Evolutionary conservation across 2,888 invertebrate species (phyloP).

Genomic region (Helicoverpa assulta): DNA sequence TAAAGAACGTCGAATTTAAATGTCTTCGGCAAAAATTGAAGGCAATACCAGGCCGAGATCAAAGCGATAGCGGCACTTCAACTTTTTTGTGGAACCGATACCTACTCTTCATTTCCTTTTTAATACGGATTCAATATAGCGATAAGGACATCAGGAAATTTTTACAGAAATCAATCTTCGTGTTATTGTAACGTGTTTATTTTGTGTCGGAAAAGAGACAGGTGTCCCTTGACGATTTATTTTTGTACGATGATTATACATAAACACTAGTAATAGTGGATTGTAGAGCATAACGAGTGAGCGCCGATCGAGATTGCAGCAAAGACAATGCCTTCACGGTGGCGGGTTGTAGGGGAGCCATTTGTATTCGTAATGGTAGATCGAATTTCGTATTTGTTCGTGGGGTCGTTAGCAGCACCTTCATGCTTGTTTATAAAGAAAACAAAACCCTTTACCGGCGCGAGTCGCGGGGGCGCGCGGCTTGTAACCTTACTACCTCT

Average conservation of each 20-base stretch:
- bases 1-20: conserved; percentile 73
- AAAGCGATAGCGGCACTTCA: conserved; percentile 78
- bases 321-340: conserved; percentile 82
- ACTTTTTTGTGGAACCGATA: conserved; percentile 77
- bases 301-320: conserved; percentile 77
- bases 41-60: conserved; percentile 73
- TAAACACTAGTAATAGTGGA: conserved; percentile 69
- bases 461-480: conserved; percentile 62
- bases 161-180: conserved; percentile 67
- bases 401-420: conserved; percentile 89
- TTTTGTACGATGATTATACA: conserved; percentile 62
- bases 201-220: conserved; percentile 54
- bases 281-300: conserved; percentile 68
- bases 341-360: conserved; percentile 78
- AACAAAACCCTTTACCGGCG: conserved; percentile 85
- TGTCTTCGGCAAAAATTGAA: conserved; percentile 74
- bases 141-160: conserved; percentile 73
- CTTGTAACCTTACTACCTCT: conserved; percentile 74
- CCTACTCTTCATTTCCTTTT: conserved; percentile 80
- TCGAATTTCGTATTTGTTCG: conserved; percentile 90
- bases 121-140: conserved; percentile 79
- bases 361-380: conserved; percentile 89
- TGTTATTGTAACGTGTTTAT: conserved; percentile 62
- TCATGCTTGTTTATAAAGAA: conserved; percentile 89
- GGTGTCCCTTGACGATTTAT: conserved; percentile 30